Evolutionary conservation across 1,140 invertebrate genomes (phyloP), one percentile per base, ranked within the genome.

Genomic region (Asobara japonica): DNA sequence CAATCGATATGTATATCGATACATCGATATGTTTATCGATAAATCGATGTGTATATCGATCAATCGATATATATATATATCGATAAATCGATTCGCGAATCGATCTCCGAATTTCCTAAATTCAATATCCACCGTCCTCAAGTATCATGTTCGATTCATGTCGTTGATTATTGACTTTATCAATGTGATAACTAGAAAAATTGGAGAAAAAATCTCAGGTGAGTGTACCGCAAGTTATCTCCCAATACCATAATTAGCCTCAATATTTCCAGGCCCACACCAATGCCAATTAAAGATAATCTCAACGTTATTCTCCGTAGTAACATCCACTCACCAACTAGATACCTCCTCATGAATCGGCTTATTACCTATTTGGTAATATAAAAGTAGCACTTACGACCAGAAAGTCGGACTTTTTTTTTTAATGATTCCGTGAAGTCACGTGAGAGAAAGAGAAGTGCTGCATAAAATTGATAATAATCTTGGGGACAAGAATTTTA

Each of bases 211-310:
- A 72, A 66, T 72, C 51, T 33, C 31, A 27, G 27, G 41, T 31
- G 22, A 20, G 25, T 30, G 27, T 69, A 60, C 33, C 7, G 10
- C 51, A 56, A 56, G 7, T 10, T 72, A 72, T 72, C 71, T 69
- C 18, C 65, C 45, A 60, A 67, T 67, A 72, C 71, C 62, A 72
- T 72, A 64, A 60, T 65, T 67, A 62, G 51, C 51, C 51, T 51
- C 71, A 66, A 72, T 72, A 66, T 72, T 72, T 67, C 61, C 65
- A 67, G 51, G 11, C 27, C 51, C 60, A 61, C 71, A 66, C 67
- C 67, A 72, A 67, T 66, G 71, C 65, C 71, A 72, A 72, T 72
- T 72, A 72, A 64, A 27, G 51, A 72, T 72, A 66, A 72, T 66
- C 71, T 60, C 18, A 10, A 0, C 29, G 31, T 60, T 69, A 33